phyloP scores from a whole-genome alignment of 2,888 invertebrate genomes.

The Chalcosyrphus nemorum region DNA sequence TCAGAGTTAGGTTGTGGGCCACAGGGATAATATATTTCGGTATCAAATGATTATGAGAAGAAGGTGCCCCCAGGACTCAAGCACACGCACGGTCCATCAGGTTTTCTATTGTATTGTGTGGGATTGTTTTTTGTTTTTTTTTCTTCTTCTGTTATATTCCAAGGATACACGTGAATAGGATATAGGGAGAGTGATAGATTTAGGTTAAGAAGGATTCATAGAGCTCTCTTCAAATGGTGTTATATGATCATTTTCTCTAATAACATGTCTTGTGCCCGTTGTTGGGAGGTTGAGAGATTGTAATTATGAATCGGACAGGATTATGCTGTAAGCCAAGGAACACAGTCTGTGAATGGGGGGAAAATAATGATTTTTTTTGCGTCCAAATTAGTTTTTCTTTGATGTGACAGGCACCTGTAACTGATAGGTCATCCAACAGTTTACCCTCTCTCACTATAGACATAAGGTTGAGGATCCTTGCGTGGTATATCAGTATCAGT shows the following conservation, averaged over 20 bases:
- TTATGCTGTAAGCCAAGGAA: background rate
- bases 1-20: background rate
- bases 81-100: conserved; percentile 7
- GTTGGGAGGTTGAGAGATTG: background rate
- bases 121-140: background rate
- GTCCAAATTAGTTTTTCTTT: too few relatives aligned
- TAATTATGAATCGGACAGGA: background rate
- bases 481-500: too few relatives aligned
- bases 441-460: too few relatives aligned
- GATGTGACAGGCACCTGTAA: too few relatives aligned
- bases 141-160: background rate
- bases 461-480: too few relatives aligned
- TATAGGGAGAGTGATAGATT: background rate
- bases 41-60: conserved; percentile 31
- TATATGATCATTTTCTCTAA: conserved; percentile 23
- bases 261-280: conserved; percentile 1
- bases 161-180: background rate
- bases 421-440: too few relatives aligned
- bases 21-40: background rate
- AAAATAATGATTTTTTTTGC: too few relatives aligned
- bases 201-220: conserved; percentile 10
- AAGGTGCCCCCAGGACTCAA: conserved; percentile 8
- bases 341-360: background rate
- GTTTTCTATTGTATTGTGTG: background rate
- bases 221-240: conserved; percentile 7